phyloP scores from a whole-genome alignment of 2,113 vertebrate genomes.

The Cyprinodon variegatus region DNA sequence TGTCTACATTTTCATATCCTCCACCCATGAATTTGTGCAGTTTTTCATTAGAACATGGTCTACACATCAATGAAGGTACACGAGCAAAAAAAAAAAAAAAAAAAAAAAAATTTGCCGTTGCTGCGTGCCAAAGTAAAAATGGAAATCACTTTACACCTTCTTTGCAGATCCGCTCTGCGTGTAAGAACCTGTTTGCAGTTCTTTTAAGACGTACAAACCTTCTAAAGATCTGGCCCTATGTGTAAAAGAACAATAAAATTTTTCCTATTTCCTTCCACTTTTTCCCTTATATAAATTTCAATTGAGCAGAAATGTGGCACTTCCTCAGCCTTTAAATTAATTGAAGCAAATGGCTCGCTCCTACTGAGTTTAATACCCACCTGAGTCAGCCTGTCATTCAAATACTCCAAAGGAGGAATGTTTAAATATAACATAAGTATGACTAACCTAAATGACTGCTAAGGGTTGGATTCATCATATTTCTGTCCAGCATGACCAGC shows the following conservation, averaged over 20 bases:
- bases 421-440: neutral
- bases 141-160: too few species aligned
- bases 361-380: conserved; percentile 55
- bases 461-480: neutral
- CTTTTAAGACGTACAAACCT: too few species aligned
- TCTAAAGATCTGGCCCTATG: too few species aligned
- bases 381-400: conserved; percentile 60
- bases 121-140: too few species aligned
- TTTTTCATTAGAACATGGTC: too few species aligned
- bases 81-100: neutral
- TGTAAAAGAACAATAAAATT: too few species aligned
- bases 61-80: too few species aligned
- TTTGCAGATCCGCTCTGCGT: too few species aligned
- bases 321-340: conserved; percentile 34
- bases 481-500: neutral
- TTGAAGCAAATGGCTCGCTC: conserved; percentile 55
- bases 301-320: conserved; percentile 31
- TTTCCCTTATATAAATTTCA: conserved; percentile 28
- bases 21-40: too few species aligned
- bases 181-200: too few species aligned
- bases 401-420: conserved; percentile 35
- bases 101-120: neutral
- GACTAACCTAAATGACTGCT: neutral
- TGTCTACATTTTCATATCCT: too few species aligned
- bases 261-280: conserved; percentile 15